Percentiles rank a stretch among this genome's conserved stretches.
Conservation (phyloP, 1,140 invertebrate genomes). For the Neotoxoptera formosana region DNA sequence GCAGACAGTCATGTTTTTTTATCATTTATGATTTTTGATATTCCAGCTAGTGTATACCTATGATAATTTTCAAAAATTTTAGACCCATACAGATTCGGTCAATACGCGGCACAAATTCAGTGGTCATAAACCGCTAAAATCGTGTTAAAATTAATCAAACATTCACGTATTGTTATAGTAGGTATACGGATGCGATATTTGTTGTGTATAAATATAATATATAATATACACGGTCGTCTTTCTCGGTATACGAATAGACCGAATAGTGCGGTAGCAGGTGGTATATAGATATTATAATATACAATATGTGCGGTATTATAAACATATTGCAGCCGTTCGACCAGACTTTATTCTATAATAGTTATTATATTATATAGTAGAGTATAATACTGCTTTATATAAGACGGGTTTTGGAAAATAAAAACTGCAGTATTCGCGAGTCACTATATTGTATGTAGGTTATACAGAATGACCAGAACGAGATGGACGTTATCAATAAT, state of each 20-base stretch:
- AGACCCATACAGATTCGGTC: neutral
- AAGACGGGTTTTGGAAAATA: neutral
- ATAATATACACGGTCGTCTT: neutral
- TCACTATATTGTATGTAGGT: neutral
- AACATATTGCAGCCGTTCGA: neutral
- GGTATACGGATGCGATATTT: neutral
- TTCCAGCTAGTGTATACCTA: neutral
- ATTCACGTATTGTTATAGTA: too few relatives aligned
- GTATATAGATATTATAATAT: too few relatives aligned
- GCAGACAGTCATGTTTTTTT: neutral
- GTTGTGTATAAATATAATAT: neutral
- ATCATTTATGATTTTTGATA: neutral
- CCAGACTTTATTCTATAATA: neutral
- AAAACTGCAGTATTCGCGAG: neutral
- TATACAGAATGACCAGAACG: neutral
- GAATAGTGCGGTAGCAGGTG: too few relatives aligned
- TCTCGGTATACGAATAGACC: too few relatives aligned
- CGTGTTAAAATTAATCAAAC: too few relatives aligned
- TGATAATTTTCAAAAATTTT: neutral
- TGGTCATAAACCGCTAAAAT: neutral
- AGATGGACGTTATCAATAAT: neutral
- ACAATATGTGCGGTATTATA: too few relatives aligned
- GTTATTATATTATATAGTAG: neutral
- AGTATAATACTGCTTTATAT: neutral
- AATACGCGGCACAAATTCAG: neutral